Base-by-base conservation (phyloP, 2,888 invertebrate genomes). In the Schizotus pectinicornis region DNA sequence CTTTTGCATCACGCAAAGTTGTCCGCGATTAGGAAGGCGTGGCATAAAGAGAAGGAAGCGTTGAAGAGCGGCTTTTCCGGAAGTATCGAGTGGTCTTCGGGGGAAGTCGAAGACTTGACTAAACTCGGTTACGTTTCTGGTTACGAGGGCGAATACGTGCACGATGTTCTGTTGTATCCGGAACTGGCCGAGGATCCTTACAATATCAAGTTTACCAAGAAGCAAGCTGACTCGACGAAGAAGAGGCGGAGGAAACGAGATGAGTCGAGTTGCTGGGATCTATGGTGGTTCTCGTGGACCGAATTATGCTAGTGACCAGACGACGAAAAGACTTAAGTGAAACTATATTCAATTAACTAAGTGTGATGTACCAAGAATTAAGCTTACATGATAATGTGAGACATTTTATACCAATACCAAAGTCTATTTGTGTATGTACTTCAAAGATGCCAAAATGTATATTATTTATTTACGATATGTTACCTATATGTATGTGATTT, bases 161-260 rank as follows among this genome's bases (percentile, higher is more conserved):
- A 95, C 80, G 94, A 95, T 76, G 91, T 95, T 32, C 88, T 90
- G 69, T 83, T 88, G 59, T 96, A 95, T 81, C 95, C 96, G 0
- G 95, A 96, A 78, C 84, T 97, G 49, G 94, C 96, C 50, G 97
- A 97, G 81, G 97, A 97, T 82, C 96, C 95, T 6, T 94, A 93
- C 82, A 97, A 97, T 81, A 88, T 98, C 62, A 88, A 91, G 74
- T 94, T 95, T 77, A 86, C 91, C 37, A 94, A 93, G 81, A 91
- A 91, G 80, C 87, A 90, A 71, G 83, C 85, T 31, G 88, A 89
- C 64, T 85, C 88, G 67, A 85, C 88, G 60, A 88, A 89, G 77
- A 86, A 89, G 61, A 83, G 90, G 61, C 85, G 91, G 71, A 86
- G 88, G 82, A 88, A 88, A 86, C 85, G 88, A 79, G 84, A 83